Base-by-base conservation (phyloP, 2,888 invertebrate species). In the Aphidoletes aphidimyza region DNA sequence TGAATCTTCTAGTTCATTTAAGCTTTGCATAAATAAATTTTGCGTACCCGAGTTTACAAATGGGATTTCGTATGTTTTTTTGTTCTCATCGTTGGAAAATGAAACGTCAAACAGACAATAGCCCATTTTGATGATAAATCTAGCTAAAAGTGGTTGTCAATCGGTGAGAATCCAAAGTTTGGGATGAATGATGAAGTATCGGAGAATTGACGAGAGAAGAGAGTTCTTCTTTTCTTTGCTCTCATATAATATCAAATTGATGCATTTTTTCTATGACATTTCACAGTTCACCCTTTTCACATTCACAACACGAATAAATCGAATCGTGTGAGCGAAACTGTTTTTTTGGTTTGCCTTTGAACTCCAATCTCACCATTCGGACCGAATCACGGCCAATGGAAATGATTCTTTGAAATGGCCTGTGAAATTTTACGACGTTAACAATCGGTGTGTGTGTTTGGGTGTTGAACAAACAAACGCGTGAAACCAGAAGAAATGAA, bases 331-430 rank as follows among this genome's bases (percentile, higher is more conserved):
- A 69, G 34, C 69, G 69, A 11, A 8, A 69, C 0, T 5, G 14
- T 69, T 69, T 69, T 39, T 5, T 69, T 69, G 69, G 69, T 69
- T 69, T 69, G 69, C 69, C 69, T 69, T 69, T 69, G 69, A 69
- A 69, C 69, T 69, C 6, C 14, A 9, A 14, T 9, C 14, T 9
- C 42, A 42, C 30, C 54, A 22, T n/a, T 69, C 34, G 6, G 69
- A 30, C n/a, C 69, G 34, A 26, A 11, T 69, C 69, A 17, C 11
- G 6, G 42, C 42, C 42, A 42, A 6, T 42, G 42, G 6, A 42
- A 42, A 9, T 42, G 42, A 42, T n/a, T n/a, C n/a, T n/a, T n/a
- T n/a, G n/a, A n/a, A n/a, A n/a, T n/a, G n/a, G n/a, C n/a, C n/a
- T n/a, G n/a, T n/a, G n/a, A n/a, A n/a, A n/a, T n/a, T n/a, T n/a